Percentiles rank a stretch among this genome's conserved stretches.
phyloP scores from a whole-genome alignment of 2,888 invertebrate genomes.

The Melikaiella ostensackeni region DNA sequence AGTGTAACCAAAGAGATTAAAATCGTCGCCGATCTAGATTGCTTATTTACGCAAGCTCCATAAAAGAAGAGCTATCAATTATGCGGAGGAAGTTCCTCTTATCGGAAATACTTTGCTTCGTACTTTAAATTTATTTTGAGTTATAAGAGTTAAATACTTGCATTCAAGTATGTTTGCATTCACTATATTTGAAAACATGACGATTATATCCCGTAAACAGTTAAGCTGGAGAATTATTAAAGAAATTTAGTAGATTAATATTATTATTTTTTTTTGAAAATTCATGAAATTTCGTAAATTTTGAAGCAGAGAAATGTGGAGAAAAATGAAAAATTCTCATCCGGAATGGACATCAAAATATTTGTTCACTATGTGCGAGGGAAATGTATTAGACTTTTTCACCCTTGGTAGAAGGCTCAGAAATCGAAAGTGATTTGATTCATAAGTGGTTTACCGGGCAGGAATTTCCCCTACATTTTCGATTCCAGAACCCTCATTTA shows the following conservation, averaged over 20 bases:
- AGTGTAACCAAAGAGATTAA: neutral
- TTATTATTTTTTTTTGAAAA: too few species aligned
- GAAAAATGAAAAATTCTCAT: neutral
- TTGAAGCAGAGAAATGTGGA: neutral
- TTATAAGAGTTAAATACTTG: neutral
- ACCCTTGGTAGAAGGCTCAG: neutral
- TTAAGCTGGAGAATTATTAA: neutral
- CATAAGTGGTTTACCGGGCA: neutral
- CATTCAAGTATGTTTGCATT: neutral
- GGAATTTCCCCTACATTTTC: neutral
- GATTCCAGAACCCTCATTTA: conserved; percentile 15
- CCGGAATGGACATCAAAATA: conserved; percentile 7
- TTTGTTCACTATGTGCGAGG: conserved; percentile 8
- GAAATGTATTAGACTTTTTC: neutral
- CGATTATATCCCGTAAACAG: neutral
- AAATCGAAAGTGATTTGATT: conserved; percentile 34
- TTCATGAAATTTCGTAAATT: too few species aligned
- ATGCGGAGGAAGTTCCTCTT: neutral
- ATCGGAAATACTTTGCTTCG: neutral
- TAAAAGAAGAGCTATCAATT: conserved; percentile 1
- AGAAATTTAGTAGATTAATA: too few species aligned
- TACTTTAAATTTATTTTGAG: neutral
- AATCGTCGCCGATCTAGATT: neutral
- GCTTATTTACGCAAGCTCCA: neutral
- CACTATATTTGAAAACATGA: neutral